Evolutionary conservation across 2,888 invertebrate species (phyloP).

Genomic region (Diadegma fenestrale): DNA sequence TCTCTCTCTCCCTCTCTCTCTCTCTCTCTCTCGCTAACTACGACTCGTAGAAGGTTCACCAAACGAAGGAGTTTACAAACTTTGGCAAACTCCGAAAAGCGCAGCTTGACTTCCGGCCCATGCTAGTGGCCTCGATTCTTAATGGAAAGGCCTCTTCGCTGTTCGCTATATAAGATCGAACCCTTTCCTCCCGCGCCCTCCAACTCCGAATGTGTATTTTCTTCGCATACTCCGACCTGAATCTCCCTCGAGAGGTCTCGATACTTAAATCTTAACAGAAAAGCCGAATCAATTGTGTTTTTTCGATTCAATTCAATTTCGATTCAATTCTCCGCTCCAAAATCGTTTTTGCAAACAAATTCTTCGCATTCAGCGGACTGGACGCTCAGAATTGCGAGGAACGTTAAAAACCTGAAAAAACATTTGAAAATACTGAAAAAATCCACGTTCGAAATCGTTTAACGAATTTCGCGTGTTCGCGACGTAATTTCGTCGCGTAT

Average conservation of each 20-base stretch:
- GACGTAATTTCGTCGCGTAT: neutral
- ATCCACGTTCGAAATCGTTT: neutral
- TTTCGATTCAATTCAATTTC: too few species aligned
- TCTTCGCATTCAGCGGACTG: neutral
- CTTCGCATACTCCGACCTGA: conserved; percentile 22
- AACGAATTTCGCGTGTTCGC: neutral
- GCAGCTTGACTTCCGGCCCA: conserved; percentile 47
- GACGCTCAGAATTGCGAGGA: neutral
- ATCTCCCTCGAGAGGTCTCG: conserved; percentile 42
- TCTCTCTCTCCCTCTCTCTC: neutral
- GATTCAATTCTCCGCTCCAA: neutral
- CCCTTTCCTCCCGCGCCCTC: neutral
- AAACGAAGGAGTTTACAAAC: conserved; percentile 31
- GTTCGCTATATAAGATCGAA: conserved; percentile 15
- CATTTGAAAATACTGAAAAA: neutral
- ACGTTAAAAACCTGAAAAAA: neutral
- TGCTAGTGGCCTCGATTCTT: conserved; percentile 43
- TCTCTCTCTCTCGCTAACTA: neutral
- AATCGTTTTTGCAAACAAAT: neutral
- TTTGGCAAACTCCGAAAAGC: conserved; percentile 23
- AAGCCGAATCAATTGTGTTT: conserved; percentile 1
- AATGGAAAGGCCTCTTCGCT: conserved; percentile 9
- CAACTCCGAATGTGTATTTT: conserved; percentile 17
- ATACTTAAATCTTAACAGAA: neutral
- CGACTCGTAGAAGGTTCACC: neutral